These are phyloP conservation scores for Ichneumon xanthorius DNA, from an alignment of 2,888 invertebrate genomes.

Conservation along the genomic window DNA sequence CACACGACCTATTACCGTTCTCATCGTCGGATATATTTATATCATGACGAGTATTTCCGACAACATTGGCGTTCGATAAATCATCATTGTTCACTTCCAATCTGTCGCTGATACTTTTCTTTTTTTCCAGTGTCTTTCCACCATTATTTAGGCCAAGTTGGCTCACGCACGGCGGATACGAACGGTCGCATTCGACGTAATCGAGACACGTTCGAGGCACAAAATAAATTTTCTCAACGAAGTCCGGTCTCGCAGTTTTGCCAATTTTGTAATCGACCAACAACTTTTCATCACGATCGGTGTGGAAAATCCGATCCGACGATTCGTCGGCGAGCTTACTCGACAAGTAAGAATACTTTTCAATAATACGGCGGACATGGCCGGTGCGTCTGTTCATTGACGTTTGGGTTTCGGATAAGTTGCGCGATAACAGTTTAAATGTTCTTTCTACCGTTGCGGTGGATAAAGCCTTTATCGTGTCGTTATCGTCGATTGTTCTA, in stretches of 20 bases:
- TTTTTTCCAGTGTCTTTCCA: background rate
- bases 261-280: constrained; percentile 40
- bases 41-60: background rate
- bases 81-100: constrained; percentile 13
- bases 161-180: too few species aligned
- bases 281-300: background rate
- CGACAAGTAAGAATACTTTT: constrained; percentile 48
- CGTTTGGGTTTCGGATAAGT: background rate
- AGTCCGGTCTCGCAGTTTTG: constrained; percentile 32
- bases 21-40: constrained; percentile 46
- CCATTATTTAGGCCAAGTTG: background rate
- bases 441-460: too few species aligned
- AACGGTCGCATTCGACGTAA: background rate
- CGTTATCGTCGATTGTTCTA: background rate
- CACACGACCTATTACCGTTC: constrained; percentile 44
- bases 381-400: constrained; percentile 29
- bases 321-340: background rate
- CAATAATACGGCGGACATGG: constrained; percentile 53
- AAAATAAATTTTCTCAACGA: constrained; percentile 47
- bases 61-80: constrained; percentile 44
- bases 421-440: too few species aligned
- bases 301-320: background rate
- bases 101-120: background rate
- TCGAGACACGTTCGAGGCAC: background rate
- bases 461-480: background rate